Base-by-base conservation (phyloP, 2,797 vertebrate species). In the Pseudomugil gertrudae region DNA sequence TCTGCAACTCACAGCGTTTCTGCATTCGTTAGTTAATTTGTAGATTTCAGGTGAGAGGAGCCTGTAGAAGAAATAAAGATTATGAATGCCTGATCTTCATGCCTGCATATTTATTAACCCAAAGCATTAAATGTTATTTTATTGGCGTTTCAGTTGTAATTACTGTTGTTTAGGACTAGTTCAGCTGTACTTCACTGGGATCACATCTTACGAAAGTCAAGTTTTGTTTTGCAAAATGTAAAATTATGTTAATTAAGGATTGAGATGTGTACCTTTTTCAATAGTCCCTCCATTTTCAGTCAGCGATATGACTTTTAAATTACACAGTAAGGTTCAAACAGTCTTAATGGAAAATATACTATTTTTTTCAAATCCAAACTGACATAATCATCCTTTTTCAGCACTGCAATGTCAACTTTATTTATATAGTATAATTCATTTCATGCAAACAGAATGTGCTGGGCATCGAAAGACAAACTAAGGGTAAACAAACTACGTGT, bases 21-120 rank as follows among this genome's bases (percentile, higher is more conserved):
- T 2, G 56, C 38, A 63, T 54, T 83, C 78, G 79, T 85, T 73
- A 50, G 76, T 64, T 76, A 66, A 81, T 83, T 82, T 61, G 30
- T 26, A 43, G 48, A 27, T 76, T 79, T 74, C 38, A 76, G 57
- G 68, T 63, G 61, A 32, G 13, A 52, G 38, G 21, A 65, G 48
- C 26, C 54, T 19, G 52, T 54, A 56, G 38, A 67, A 74, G 35
- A 57, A 71, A 82, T 61, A 59, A 14, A 57, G 43, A 71, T 82
- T 52, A 64, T 66, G 24, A 54, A 80, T 55, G 32, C 69, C 48
- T 72, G 54, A 73, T 61, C 57, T 26, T 2, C 43, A 43, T 27
- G n/a, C n/a, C n/a, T 59, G 19, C 5, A 13, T 68, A 48, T 72
- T 66, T 27, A 56, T 74, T 75, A 40, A 66, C 29, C 27, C 8